Evolutionary conservation across 2,113 vertebrate genomes (phyloP).

Genomic region (Rhea pennata): DNA sequence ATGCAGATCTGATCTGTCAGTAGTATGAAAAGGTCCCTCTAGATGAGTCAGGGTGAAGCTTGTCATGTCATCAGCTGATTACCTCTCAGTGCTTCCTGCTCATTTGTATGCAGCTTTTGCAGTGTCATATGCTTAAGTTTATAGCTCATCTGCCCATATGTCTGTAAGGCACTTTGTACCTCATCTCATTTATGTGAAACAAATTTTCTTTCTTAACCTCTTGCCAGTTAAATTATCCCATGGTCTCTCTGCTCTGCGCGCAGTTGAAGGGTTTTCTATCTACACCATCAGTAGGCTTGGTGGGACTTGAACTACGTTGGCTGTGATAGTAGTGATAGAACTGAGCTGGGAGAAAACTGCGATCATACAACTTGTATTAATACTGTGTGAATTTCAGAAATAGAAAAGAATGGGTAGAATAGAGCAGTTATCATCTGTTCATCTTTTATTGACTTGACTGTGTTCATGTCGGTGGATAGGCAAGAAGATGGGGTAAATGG

Average conservation of each 20-base stretch:
- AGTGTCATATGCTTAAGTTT: neutral
- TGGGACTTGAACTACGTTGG: neutral
- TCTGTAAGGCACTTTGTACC: neutral
- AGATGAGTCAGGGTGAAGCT: constrained; percentile 46
- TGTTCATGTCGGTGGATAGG: neutral
- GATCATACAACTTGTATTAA: neutral
- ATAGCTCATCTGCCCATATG: neutral
- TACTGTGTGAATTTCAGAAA: neutral
- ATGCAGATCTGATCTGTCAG: neutral
- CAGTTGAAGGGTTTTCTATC: neutral
- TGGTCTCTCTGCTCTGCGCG: neutral
- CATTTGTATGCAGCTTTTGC: constrained; percentile 28
- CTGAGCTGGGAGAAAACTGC: neutral
- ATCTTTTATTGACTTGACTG: neutral
- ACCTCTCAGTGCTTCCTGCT: constrained; percentile 30
- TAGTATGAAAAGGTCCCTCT: neutral
- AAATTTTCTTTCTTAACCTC: neutral
- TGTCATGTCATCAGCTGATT: constrained; percentile 17
- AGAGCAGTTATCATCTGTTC: neutral
- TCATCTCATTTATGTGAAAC: neutral
- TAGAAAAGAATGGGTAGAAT: neutral
- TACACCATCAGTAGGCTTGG: neutral
- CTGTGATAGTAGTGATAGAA: neutral
- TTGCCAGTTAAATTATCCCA: neutral
- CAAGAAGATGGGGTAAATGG: neutral